Conservation (phyloP, 1,140 invertebrate genomes). For the Brachionus calyciflorus region DNA sequence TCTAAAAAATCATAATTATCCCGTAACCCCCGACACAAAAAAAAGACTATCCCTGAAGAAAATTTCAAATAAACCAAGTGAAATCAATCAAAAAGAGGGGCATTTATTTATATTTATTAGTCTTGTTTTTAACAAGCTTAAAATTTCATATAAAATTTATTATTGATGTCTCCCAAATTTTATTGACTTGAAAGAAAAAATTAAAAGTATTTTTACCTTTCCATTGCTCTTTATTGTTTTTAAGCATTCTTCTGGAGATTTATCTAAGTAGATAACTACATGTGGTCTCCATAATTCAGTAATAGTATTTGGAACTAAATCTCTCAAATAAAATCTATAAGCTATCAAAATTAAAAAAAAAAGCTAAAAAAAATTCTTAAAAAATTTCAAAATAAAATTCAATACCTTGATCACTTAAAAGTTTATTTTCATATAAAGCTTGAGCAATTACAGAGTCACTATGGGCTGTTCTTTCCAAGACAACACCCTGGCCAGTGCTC, state of each 20-base stretch:
- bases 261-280: slow-evolving; percentile 43
- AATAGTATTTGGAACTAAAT: slow-evolving; percentile 39
- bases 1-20: too few relatives aligned
- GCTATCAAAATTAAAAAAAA: slow-evolving; percentile 7
- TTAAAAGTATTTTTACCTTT: slow-evolving; percentile 32
- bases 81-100: too few relatives aligned
- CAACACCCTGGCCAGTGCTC: slow-evolving; percentile 44
- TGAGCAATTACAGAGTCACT: slow-evolving; percentile 34
- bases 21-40: too few relatives aligned
- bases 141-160: too few relatives aligned
- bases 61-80: too few relatives aligned
- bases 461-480: slow-evolving; percentile 25
- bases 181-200: not conserved
- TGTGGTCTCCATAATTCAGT: slow-evolving; percentile 45
- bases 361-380: not conserved
- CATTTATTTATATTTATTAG: too few relatives aligned
- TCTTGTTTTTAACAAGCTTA: too few relatives aligned
- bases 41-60: too few relatives aligned
- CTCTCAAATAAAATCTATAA: slow-evolving; percentile 44
- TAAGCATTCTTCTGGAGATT: slow-evolving; percentile 22
- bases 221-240: slow-evolving; percentile 31
- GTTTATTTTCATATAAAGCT: slow-evolving; percentile 27
- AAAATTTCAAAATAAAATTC: not conserved
- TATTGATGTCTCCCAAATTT: not conserved
- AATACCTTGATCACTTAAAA: slow-evolving; percentile 20